Conservation (phyloP, 1,140 invertebrate genomes). For the Cotesia typhae region DNA sequence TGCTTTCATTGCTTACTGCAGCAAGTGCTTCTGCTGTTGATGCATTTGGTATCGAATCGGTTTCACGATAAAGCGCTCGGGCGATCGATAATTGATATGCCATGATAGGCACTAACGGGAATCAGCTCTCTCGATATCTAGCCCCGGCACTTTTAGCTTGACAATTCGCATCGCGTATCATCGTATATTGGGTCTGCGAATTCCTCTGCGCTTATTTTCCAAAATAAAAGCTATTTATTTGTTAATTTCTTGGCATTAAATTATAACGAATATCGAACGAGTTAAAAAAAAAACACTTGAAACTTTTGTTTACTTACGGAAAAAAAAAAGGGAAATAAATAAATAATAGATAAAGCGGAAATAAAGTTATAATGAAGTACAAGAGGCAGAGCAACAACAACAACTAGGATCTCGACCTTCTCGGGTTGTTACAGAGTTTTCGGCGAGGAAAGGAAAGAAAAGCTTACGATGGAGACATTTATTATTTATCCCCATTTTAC, state of each 20-base stretch:
- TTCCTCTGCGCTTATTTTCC: too few species aligned
- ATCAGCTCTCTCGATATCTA: slow-evolving; percentile 4
- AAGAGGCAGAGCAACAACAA: slow-evolving; percentile 8
- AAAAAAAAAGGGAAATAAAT: not conserved
- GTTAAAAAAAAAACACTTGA: not conserved
- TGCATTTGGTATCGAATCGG: slow-evolving; percentile 14
- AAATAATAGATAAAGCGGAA: not conserved
- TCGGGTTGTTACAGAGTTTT: slow-evolving; percentile 19
- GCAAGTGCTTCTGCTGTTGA: too few species aligned
- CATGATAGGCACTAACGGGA: slow-evolving; percentile 29
- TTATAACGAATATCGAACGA: too few species aligned
- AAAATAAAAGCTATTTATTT: too few species aligned
- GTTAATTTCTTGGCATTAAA: too few species aligned
- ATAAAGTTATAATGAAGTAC: slow-evolving; percentile 9
- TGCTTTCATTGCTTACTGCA: too few species aligned
- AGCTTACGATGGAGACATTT: slow-evolving; percentile 33
- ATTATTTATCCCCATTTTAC: slow-evolving; percentile 36
- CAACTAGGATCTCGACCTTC: slow-evolving; percentile 1
- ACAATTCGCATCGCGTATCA: not conserved
- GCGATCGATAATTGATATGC: slow-evolving; percentile 33
- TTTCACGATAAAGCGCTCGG: slow-evolving; percentile 14
- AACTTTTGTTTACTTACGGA: not conserved
- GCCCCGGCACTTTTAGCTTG: not conserved
- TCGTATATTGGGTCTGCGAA: too few species aligned
- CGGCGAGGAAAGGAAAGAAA: slow-evolving; percentile 19